phyloP scores from a whole-genome alignment of 1,140 invertebrate genomes.

The Aradophagus sp. region DNA sequence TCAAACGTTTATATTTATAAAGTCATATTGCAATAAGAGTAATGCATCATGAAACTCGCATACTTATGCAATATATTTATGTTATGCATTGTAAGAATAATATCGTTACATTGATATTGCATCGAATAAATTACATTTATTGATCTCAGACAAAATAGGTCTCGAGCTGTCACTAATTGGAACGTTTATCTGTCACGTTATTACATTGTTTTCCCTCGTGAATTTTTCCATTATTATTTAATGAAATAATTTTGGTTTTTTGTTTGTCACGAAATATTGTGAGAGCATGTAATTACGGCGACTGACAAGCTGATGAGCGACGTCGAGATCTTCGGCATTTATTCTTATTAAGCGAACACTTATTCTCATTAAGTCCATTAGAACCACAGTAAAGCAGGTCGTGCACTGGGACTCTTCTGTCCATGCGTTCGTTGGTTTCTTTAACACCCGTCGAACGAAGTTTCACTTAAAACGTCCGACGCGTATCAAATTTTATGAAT shows the following conservation, averaged over 20 bases:
- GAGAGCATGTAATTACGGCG: constrained; percentile 6
- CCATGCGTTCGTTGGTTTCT: constrained; percentile 20
- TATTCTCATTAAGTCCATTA: constrained; percentile 62
- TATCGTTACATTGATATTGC: no score
- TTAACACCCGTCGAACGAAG: constrained; percentile 2
- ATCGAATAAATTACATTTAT: no score
- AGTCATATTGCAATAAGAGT: no score
- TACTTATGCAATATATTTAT: no score
- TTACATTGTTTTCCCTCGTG: no score
- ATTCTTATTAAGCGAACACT: constrained; percentile 58
- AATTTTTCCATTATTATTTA: no score
- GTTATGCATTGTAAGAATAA: no score
- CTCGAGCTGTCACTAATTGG: no score
- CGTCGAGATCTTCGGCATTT: constrained; percentile 38
- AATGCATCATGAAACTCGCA: no score
- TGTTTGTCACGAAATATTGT: background rate
- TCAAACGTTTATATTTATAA: no score
- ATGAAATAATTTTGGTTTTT: background rate
- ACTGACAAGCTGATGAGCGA: constrained; percentile 23
- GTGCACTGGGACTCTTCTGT: constrained; percentile 23
- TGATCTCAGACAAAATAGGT: no score
- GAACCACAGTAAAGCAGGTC: constrained; percentile 46
- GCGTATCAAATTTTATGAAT: background rate
- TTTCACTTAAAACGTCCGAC: constrained; percentile 5
- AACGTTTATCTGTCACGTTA: no score